phyloP scores from a whole-genome alignment of 2,797 vertebrate species.

The Eremophila alpestris region DNA sequence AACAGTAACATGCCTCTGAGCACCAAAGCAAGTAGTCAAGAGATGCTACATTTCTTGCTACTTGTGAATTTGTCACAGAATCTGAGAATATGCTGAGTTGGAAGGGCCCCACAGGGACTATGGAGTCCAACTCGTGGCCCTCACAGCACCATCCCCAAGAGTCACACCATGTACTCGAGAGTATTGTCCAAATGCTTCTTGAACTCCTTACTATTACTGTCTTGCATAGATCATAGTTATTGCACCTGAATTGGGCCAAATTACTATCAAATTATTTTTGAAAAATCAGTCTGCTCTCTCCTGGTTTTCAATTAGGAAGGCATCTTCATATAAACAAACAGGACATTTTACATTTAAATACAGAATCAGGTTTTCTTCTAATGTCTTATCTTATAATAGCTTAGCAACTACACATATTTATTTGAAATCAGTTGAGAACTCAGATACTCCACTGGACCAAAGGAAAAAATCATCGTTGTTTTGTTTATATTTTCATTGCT shows the following conservation, averaged over 20 bases:
- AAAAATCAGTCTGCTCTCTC: slow-evolving; percentile 44
- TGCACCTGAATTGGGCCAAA: slow-evolving; percentile 18
- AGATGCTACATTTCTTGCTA: neutral
- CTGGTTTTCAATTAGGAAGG: neutral
- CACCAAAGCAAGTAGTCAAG: neutral
- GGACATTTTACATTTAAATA: neutral
- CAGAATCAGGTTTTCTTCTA: neutral
- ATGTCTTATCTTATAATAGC: neutral
- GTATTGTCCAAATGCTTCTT: neutral
- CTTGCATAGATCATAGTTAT: slow-evolving; percentile 7
- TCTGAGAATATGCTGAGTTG: neutral
- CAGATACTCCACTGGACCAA: neutral
- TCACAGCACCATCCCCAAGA: no score
- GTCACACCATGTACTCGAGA: accelerated
- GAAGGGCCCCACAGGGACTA: neutral
- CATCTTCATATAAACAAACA: neutral
- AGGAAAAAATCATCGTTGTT: neutral
- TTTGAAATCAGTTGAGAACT: neutral
- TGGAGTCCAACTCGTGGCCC: neutral
- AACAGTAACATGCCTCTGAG: neutral
- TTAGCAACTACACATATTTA: neutral
- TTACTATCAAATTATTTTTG: slow-evolving; percentile 23
- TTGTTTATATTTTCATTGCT: neutral
- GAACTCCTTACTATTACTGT: neutral
- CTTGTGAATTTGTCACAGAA: neutral